Percentiles rank a stretch among this genome's conserved stretches.
These are phyloP conservation scores for Leptopilina clavipes DNA, from an alignment of 1,140 invertebrate genomes.

Conservation along the genomic window DNA sequence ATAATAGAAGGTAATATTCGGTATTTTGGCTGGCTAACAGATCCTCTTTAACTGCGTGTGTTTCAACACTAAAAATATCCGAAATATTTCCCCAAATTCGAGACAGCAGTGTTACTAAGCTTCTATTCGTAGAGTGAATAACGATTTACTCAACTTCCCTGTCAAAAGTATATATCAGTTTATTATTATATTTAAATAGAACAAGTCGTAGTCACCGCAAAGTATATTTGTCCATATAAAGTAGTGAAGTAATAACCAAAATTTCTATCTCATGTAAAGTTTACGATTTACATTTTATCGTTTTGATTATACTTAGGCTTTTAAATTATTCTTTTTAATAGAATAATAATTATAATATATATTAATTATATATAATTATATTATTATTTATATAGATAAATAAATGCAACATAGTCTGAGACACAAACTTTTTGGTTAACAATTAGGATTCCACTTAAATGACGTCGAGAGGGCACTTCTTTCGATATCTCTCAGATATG, in stretches of 20 bases:
- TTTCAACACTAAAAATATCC: conserved; percentile 27
- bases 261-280: too few species aligned
- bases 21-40: conserved; percentile 26
- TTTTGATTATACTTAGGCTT: too few species aligned
- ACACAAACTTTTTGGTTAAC: background rate
- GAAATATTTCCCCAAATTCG: conserved; percentile 29
- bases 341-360: too few species aligned
- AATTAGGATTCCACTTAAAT: conserved; percentile 11
- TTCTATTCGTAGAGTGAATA: conserved; percentile 30
- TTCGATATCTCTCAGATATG: conserved; percentile 23
- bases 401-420: background rate
- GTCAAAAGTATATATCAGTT: background rate
- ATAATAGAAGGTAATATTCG: conserved; percentile 31
- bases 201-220: too few species aligned
- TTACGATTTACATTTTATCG: too few species aligned
- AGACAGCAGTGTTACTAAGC: conserved; percentile 12
- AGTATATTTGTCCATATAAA: too few species aligned
- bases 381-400: background rate
- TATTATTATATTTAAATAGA: background rate
- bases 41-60: conserved; percentile 25
- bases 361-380: background rate
- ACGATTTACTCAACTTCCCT: conserved; percentile 22
- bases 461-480: conserved; percentile 15
- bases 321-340: too few species aligned
- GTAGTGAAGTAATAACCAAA: too few species aligned